Evolutionary conservation across 2,888 invertebrate genomes (phyloP), one percentile per base, ranked within the genome.

Genomic region (Stegana nigrithorax): DNA sequence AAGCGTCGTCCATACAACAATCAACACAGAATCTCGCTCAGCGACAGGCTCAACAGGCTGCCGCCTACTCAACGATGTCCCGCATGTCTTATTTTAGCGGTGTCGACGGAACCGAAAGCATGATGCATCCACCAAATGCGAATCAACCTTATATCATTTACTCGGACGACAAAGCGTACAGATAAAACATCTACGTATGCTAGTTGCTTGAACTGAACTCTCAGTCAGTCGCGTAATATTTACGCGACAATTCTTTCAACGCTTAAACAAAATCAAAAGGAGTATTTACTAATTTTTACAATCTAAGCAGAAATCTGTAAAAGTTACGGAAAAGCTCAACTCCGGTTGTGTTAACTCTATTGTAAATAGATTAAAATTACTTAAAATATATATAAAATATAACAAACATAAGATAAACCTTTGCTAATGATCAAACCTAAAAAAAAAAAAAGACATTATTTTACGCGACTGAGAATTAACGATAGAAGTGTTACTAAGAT

Each of bases 61-160:
- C 87, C 81, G 84, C 90, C 75, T 87, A 91, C 85, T 86, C 92
- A 72, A 86, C 90, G 8, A 87, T 92, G 87, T 87, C 91, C 73
- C 76, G 92, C 84, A 81, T 87, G 73, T 87, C 89, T 4, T 89
- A 88, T 71, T 88, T 89, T 77, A 83, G 84, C 10, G 80, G 45
- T 70, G 70, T 53, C 73, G 72, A 71, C 77, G 73, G 73, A 64
- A 81, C 63, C 67, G 83, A 66, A 64, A 80, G 72, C 89, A 66
- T 65, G 62, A 71, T 65, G 62, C 78, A 58, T 21, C 10, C 36
- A 12, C 53, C 73, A 70, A 51, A 75, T 75, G 36, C 75, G 75
- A 78, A 77, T 64, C 85, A 86, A 59, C 86, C 86, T 32, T 86
- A 85, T 58, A 82, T 85, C 60, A 85, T 86, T 65, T 86, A 86